These are phyloP conservation scores for Eurypyga helias DNA, from an alignment of 2,113 vertebrate species.

Conservation along the genomic window DNA sequence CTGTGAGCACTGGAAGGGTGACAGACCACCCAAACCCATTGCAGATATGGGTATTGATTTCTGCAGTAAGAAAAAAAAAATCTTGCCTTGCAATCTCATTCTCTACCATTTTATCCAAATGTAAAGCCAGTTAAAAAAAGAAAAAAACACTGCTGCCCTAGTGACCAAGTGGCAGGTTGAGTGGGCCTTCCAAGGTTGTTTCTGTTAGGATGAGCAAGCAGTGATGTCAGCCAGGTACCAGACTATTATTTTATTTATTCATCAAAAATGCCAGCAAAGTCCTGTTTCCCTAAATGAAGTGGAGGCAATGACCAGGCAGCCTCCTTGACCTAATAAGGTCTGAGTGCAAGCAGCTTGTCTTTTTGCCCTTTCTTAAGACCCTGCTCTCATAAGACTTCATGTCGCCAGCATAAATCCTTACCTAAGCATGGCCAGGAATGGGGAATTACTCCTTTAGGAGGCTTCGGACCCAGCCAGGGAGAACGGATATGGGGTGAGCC, in stretches of 20 bases:
- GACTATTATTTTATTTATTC: not conserved
- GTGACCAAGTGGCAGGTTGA: not conserved
- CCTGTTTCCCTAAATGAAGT: not conserved
- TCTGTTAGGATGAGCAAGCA: not conserved
- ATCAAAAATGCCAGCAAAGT: not conserved
- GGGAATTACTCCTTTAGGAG: not conserved
- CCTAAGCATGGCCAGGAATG: not conserved
- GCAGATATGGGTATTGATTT: not conserved
- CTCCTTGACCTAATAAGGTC: not conserved
- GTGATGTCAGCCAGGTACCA: rapidly evolving
- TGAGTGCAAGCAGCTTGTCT: not conserved
- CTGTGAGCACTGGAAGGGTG: not conserved
- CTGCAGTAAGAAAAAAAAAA: not conserved
- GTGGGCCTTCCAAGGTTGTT: not conserved
- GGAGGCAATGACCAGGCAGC: not conserved
- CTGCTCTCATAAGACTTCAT: not conserved
- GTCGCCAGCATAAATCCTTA: not conserved
- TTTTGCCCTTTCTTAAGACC: not conserved
- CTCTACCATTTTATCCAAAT: not conserved
- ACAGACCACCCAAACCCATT: not conserved
- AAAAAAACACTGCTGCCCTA: not conserved
- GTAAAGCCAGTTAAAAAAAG: not conserved
- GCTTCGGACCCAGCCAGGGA: not conserved
- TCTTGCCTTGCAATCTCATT: not conserved
- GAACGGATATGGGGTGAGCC: not conserved